A percentile compares a stretch with the other conserved stretches of the same genome.
Conservation (phyloP, 2,888 invertebrate species). For the Stenolophus ochropezus region DNA sequence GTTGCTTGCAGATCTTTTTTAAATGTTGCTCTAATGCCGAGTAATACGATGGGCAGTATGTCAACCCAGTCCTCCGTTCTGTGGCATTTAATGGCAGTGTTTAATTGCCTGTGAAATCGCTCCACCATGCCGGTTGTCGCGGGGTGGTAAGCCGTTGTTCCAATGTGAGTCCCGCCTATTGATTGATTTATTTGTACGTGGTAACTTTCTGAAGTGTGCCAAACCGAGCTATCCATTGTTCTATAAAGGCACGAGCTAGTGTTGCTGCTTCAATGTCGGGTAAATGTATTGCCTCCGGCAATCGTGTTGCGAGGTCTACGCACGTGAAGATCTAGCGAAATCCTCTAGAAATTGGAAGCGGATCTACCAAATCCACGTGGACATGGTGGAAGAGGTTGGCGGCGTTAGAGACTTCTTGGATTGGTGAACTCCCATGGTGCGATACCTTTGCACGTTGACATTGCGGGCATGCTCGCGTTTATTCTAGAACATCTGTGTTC, state of each 20-base stretch:
- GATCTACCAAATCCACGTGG: slow-evolving; percentile 65
- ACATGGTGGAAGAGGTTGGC: slow-evolving; percentile 65
- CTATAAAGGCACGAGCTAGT: no score
- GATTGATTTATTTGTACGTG: not conserved
- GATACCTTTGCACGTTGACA: slow-evolving; percentile 64
- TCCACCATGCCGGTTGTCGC: slow-evolving; percentile 70
- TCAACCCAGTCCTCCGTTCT: slow-evolving; percentile 63
- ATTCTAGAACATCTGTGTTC: slow-evolving; percentile 61
- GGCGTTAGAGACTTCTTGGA: slow-evolving; percentile 61
- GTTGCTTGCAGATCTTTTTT: slow-evolving; percentile 66
- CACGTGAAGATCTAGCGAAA: slow-evolving; percentile 65
- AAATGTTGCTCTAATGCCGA: slow-evolving; percentile 65
- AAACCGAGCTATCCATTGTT: no score
- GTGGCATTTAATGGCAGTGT: slow-evolving; percentile 68
- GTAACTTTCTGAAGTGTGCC: no score
- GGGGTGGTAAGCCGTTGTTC: slow-evolving; percentile 69
- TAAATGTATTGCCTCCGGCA: slow-evolving; percentile 64
- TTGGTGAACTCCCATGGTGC: slow-evolving; percentile 61
- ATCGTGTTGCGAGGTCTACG: slow-evolving; percentile 65
- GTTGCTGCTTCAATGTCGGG: not conserved
- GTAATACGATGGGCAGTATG: slow-evolving; percentile 66
- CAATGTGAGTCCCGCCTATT: slow-evolving; percentile 32
- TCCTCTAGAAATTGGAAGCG: slow-evolving; percentile 62
- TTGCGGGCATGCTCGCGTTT: slow-evolving; percentile 61
- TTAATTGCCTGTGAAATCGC: slow-evolving; percentile 70